A percentile compares a stretch with the other conserved stretches of the same genome.
Evolutionary conservation across 2,888 invertebrate genomes (phyloP).

Genomic region (Eristalinus sepulchralis): DNA sequence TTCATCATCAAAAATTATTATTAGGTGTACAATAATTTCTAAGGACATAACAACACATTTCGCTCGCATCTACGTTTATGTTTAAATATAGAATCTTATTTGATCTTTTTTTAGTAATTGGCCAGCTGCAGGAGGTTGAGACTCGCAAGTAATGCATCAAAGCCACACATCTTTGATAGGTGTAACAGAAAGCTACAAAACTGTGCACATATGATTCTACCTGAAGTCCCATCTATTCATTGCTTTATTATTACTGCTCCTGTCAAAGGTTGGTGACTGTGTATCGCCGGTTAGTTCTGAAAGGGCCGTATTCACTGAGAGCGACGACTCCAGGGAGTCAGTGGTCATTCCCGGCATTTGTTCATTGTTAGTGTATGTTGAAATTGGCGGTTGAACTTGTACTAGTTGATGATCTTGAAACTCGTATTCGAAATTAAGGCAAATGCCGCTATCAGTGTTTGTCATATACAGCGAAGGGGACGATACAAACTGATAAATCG

Average conservation of each 20-base stretch:
- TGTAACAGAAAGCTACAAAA: constrained; percentile 8
- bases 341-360: constrained; percentile 31
- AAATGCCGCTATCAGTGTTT: constrained; percentile 75
- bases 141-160: constrained; percentile 52
- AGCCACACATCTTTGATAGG: constrained; percentile 36
- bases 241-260: constrained; percentile 40
- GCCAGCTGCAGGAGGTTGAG: constrained; percentile 48
- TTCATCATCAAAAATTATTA: constrained; percentile 69
- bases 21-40: constrained; percentile 69
- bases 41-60: constrained; percentile 65
- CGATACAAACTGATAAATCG: constrained; percentile 59
- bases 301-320: constrained; percentile 16
- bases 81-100: constrained; percentile 62
- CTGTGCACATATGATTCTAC: constrained; percentile 48
- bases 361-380: constrained; percentile 36
- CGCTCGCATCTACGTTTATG: constrained; percentile 47
- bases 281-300: constrained; percentile 30
- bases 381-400: constrained; percentile 78
- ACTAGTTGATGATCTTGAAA: constrained; percentile 79
- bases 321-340: constrained; percentile 37
- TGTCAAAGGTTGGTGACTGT: constrained; percentile 41
- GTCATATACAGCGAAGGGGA: constrained; percentile 61
- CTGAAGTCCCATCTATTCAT: constrained; percentile 64
- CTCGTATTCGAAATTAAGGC: constrained; percentile 79
- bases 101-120: constrained; percentile 59